These are phyloP conservation scores for Eurois occulta DNA, from an alignment of 2,888 invertebrate species.

Conservation along the genomic window DNA sequence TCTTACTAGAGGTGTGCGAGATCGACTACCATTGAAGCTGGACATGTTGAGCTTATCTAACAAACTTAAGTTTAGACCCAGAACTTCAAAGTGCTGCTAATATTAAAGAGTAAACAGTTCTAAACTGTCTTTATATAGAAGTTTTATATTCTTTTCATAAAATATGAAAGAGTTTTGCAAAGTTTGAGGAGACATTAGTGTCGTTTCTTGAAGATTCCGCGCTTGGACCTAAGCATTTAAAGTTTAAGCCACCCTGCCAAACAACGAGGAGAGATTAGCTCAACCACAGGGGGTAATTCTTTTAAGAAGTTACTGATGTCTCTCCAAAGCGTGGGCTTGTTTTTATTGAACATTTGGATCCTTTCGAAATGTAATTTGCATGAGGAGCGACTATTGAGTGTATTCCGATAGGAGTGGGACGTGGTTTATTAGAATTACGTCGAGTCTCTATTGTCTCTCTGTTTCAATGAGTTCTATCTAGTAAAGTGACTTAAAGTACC, in stretches of 20 bases:
- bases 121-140: constrained; percentile 19
- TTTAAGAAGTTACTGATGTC: constrained; percentile 76
- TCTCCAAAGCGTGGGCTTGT: constrained; percentile 68
- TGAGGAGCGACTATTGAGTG: constrained; percentile 66
- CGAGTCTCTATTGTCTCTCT: constrained; percentile 45
- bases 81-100: constrained; percentile 19
- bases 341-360: constrained; percentile 73
- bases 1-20: constrained; percentile 7
- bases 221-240: constrained; percentile 59
- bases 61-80: constrained; percentile 21
- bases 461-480: constrained; percentile 41
- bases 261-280: constrained; percentile 64
- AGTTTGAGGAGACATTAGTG: constrained; percentile 51
- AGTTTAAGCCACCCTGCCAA: constrained; percentile 53
- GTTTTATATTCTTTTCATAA: constrained; percentile 29
- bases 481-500: constrained; percentile 4
- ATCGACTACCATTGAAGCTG: constrained; percentile 32
- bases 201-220: constrained; percentile 39
- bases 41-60: constrained; percentile 19
- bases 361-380: constrained; percentile 75
- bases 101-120: constrained; percentile 17
- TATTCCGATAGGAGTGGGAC: constrained; percentile 34
- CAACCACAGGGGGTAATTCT: constrained; percentile 68
- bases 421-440: constrained; percentile 46
- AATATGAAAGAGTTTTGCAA: constrained; percentile 43